phyloP scores from a whole-genome alignment of 2,888 invertebrate species.

The Drosophila quinaria region DNA sequence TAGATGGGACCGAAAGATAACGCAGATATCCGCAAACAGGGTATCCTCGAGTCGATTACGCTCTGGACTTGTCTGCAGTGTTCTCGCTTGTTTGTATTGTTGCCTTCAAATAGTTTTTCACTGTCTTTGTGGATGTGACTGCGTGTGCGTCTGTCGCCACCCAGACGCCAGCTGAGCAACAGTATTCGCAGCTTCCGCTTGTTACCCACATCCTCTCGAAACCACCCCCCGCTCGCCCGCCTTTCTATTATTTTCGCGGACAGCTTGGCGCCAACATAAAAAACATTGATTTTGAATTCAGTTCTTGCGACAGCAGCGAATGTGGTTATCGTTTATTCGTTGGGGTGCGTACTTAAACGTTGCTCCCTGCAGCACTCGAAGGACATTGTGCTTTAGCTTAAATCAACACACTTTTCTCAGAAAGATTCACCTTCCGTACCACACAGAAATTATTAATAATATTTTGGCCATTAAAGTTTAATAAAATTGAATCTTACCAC shows the following conservation, averaged over 20 bases:
- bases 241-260: conserved; percentile 73
- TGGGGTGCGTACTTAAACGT: conserved; percentile 17
- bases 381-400: conserved; percentile 21
- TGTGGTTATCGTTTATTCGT: conserved; percentile 21
- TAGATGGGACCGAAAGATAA: background rate
- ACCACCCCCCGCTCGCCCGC: conserved; percentile 9
- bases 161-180: conserved; percentile 66
- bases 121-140: conserved; percentile 41
- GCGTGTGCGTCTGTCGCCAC: conserved; percentile 61
- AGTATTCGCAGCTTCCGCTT: conserved; percentile 53
- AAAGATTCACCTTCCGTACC: background rate
- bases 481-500: too few relatives aligned
- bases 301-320: conserved; percentile 30
- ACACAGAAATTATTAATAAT: conserved; percentile 7
- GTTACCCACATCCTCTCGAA: conserved; percentile 12
- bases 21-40: background rate
- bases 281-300: conserved; percentile 70
- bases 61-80: background rate
- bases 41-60: background rate
- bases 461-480: too few relatives aligned
- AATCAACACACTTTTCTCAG: background rate
- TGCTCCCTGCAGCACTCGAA: conserved; percentile 2
- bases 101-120: conserved; percentile 43
- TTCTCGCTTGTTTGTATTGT: conserved; percentile 15
- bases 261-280: conserved; percentile 76